Evolutionary conservation across 2,888 invertebrate genomes (phyloP), one percentile per base, ranked within the genome.

Genomic region (Macaria notata): DNA sequence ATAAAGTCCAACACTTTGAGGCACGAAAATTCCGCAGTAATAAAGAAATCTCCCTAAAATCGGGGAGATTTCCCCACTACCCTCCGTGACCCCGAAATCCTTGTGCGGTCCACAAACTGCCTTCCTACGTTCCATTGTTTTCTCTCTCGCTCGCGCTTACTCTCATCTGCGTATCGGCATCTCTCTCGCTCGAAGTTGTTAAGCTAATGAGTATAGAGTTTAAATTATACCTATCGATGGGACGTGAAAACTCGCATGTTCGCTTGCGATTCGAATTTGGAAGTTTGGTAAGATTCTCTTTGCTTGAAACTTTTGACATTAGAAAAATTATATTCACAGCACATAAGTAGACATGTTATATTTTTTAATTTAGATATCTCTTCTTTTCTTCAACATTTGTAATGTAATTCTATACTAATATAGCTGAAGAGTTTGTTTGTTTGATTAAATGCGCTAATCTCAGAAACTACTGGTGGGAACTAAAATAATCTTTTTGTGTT

Each of bases 101-200:
- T 86, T 84, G 83, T 84, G 79, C 75, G 73, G 78, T 81, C 73
- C 71, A 72, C 80, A 78, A 81, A 79, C 79, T 81, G 75, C 79
- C 78, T 80, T 76, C 70, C 77, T 72, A 74, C 53, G 72, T 70
- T 75, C 74, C 73, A 76, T 79, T 79, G 75, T 78, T 75, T 77
- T 73, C 66, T 56, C 59, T 75, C 73, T 62, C 77, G 60, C 41
- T 79, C 71, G 29, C 69, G 58, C 78, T 39, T 49, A 49, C 39
- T 46, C 31, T 46, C 49, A 31, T 9, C 3, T 46, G 31, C 1
- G 59, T 79, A 66, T 30, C 7, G 19, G 55, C 38, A 19, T 80
- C 78, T 58, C 66, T 31, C 41, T 78, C 45, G 39, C 61, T 66
- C 56, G 63, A 69, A 82, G 72, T 77, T 73, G 63, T 69, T 75